A percentile compares a stretch with the other conserved stretches of the same genome.
phyloP scores from a whole-genome alignment of 2,113 vertebrate genomes.

The Pristiophorus japonicus region DNA sequence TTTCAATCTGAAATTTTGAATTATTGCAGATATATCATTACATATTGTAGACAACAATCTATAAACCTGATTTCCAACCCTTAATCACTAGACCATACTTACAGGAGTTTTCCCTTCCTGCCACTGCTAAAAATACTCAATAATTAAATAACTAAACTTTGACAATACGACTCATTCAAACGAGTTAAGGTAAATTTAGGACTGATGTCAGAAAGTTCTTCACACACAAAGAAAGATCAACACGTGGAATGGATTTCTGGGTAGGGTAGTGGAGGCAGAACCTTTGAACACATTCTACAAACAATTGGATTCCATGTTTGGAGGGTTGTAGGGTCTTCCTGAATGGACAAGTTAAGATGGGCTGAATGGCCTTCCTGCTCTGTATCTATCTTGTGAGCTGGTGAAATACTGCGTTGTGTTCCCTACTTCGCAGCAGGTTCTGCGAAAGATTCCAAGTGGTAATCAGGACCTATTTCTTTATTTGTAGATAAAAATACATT shows the following conservation, averaged over 20 bases:
- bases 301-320: not conserved
- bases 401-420: not conserved
- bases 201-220: not conserved
- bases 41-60: not conserved
- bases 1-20: not conserved
- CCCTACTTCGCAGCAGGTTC: not conserved
- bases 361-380: not conserved
- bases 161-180: not conserved
- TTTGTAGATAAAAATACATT: not conserved
- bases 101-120: conserved; percentile 8
- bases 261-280: not conserved
- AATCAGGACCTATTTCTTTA: not conserved
- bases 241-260: not conserved
- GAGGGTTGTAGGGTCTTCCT: not conserved
- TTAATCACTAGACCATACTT: not conserved
- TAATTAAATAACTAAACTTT: not conserved
- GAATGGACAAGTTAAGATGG: not conserved
- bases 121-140: not conserved
- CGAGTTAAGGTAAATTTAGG: not conserved
- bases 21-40: not conserved
- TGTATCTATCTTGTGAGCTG: not conserved
- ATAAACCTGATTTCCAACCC: not conserved
- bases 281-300: not conserved
- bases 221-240: not conserved
- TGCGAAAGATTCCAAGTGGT: not conserved